Base-by-base conservation (phyloP, 2,797 vertebrate genomes). In the Rhynchonycteris naso region DNA sequence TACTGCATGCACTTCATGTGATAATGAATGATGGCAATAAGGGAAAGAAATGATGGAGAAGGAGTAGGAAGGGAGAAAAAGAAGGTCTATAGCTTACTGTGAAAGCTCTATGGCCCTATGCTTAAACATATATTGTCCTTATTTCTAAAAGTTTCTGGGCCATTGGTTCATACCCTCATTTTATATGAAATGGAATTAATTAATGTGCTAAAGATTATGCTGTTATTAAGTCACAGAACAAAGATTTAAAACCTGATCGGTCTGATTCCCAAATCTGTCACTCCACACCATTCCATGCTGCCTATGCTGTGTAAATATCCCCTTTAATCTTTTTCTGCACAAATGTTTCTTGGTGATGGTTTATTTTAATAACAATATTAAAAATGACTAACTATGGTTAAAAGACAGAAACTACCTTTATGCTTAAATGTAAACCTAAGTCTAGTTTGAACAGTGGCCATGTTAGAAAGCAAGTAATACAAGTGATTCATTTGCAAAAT, bases 401-500 rank as follows among this genome's bases (percentile, higher is more conserved):
- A 88, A 89, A 89, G 63, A 66, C 22, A 91, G 15, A 33, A 50
- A 72, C 69, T 50, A 61, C 33, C 38, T 91, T 28, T 78, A 15
- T 69, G 26, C 59, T 72, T 91, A 59, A 54, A 15, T 74, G 7
- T 90, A 59, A 91, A 54, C 24, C 71, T 65, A 69, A 93, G 28
- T 91, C 22, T 52, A 74, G 18, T 92, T 90, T 93, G 78, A 33
- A 83, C 87, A 91, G 68, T 69, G 18, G 54, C 28, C 61, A 22
- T 69, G 26, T 84, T 65, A 74, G 26, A 91, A 91, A 90, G 26
- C 24, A 90, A 93, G 52, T 35, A 22, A 30, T 43, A 56, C 18
- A 4, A 84, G 52, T 86, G 33, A 63, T 65, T 82, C 21, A 54
- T 93, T 69, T 94, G 18, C 30, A 74, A 87, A 76, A 24, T 74